Evolutionary conservation across 1,140 invertebrate genomes (phyloP), one percentile per base, ranked within the genome.

Genomic region (Diorhabda sublineata): DNA sequence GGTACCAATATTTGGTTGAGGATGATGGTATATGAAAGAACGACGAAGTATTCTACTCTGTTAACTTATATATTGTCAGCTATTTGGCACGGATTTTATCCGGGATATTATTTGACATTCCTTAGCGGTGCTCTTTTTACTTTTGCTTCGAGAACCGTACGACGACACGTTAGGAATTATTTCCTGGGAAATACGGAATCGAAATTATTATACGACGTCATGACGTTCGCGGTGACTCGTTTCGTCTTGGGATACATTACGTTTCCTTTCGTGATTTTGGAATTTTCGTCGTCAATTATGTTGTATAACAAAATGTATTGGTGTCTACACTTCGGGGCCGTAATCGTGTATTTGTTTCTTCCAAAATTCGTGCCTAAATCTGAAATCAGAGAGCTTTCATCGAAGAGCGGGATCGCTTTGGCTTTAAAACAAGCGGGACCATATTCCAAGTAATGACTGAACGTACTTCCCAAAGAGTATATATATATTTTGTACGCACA

Each of bases 71-170:
- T 88, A 2, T 83, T 98, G 60, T 97, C 94, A 42, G 96, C 96
- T 11, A 78, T 98, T 42, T 99, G 97, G 97, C 97, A 99, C 84
- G 97, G 94, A 66, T 98, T 97, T 81, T 96, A 97, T 83, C 95
- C 96, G 4, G 96, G 97, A 8, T 99, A 99, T 84, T 99, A 98
- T 81, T 79, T 98, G 52, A 97, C 95, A 2, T 99, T 99, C 82
- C 86, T 93, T 43, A 91, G 88, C 43, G 95, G 91, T 8, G 94
- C 94, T 0, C 75, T 98, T 2, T 92, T 96, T 77, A 97, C 96
- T 3, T 83, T 92, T 63, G 91, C 92, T 26, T 89, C 93, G 43
- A 87, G 96, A 85, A 84, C 84, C 69, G 92, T 77, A 47, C 67
- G 73, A 52, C 85, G 88, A 64, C 84, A 87, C 68, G 83, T 93